Evolutionary conservation across 2,113 vertebrate genomes (phyloP).

Genomic region (Oenanthe oenanthe): DNA sequence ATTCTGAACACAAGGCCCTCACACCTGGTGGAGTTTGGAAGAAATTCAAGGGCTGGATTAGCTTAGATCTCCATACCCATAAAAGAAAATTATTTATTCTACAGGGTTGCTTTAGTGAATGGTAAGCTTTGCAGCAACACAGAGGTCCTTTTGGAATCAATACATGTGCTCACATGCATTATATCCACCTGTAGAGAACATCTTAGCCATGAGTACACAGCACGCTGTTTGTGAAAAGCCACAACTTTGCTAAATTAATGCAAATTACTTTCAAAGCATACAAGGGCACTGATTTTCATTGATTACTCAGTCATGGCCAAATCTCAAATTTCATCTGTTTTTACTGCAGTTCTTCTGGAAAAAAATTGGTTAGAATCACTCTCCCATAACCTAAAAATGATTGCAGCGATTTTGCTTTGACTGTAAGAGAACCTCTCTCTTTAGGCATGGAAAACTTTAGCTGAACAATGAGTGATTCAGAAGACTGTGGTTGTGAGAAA

Average conservation of each 20-base stretch:
- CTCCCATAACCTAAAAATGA: conserved; percentile 57
- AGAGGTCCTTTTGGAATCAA: background rate
- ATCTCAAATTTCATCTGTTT: conserved; percentile 49
- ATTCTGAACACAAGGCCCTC: background rate
- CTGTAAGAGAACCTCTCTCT: background rate
- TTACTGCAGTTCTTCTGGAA: conserved; percentile 45
- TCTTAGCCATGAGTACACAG: background rate
- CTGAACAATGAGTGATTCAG: conserved; percentile 52
- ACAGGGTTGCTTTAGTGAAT: background rate
- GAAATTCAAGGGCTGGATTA: background rate
- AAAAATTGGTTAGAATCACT: conserved; percentile 50
- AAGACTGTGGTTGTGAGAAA: conserved; percentile 43
- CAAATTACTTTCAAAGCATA: background rate
- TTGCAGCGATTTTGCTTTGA: conserved; percentile 37
- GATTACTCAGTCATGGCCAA: conserved; percentile 17
- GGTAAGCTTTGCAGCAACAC: background rate
- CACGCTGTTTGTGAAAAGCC: background rate
- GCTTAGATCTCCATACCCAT: background rate
- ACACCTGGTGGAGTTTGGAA: background rate
- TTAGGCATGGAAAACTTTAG: conserved; percentile 58
- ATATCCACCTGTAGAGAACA: background rate
- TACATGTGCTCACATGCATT: background rate
- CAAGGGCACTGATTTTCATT: conserved; percentile 37
- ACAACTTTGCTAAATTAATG: background rate
- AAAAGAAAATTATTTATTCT: background rate